Conservation (phyloP, 2,113 vertebrate genomes). For the Peucedramus taeniatus region DNA sequence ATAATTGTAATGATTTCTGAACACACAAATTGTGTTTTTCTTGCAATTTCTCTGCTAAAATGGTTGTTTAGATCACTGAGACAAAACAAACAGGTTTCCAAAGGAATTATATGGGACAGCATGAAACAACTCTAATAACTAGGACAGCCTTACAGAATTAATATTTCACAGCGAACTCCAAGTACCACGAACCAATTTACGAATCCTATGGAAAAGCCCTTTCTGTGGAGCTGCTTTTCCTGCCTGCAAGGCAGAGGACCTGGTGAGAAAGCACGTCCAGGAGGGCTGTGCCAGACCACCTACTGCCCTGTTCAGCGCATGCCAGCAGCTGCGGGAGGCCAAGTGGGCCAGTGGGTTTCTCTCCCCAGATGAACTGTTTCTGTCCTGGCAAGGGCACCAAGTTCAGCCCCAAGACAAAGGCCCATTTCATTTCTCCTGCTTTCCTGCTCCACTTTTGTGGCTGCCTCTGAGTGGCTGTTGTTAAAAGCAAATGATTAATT, state of each 20-base stretch:
- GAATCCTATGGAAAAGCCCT: neutral
- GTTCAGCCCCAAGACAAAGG: conserved; percentile 45
- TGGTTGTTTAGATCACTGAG: rapidly evolving
- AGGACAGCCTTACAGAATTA: neutral
- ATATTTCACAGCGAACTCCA: neutral
- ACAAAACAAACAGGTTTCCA: neutral
- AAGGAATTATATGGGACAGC: rapidly evolving
- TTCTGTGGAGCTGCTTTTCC: neutral
- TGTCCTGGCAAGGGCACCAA: neutral
- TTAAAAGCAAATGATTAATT: conserved; percentile 49
- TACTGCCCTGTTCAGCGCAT: neutral
- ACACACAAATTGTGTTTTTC: neutral
- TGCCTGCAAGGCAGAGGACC: neutral
- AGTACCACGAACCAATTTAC: neutral
- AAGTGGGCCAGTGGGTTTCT: conserved; percentile 67
- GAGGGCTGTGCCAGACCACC: conserved; percentile 54
- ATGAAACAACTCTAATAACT: rapidly evolving
- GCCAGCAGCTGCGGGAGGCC: conserved; percentile 44
- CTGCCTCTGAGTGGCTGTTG: conserved; percentile 9
- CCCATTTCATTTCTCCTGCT: conserved; percentile 32
- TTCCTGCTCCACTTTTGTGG: conserved; percentile 7
- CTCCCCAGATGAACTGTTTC: conserved; percentile 43
- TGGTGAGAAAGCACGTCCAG: conserved; percentile 35
- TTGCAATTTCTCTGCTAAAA: neutral
- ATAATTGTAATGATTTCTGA: neutral